Evolutionary conservation across 2,797 vertebrate genomes (phyloP).

Genomic region (Rhinophrynus dorsalis): DNA sequence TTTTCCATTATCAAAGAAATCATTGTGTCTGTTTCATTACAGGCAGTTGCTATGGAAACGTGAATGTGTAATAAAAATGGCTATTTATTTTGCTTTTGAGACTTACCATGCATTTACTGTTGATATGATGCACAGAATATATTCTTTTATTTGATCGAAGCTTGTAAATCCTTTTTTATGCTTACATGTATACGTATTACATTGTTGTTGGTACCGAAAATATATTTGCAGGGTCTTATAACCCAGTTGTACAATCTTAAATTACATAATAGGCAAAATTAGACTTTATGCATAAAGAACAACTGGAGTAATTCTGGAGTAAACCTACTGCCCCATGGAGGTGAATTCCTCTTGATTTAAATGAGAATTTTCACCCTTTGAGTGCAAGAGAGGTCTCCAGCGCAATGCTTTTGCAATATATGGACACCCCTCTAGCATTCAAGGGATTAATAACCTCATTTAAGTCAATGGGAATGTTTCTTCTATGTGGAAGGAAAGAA

Average conservation of each 20-base stretch:
- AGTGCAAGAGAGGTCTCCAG: no score
- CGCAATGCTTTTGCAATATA: no score
- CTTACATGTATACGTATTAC: constrained; percentile 3
- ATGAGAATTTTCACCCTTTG: no score
- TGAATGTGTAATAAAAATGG: constrained; percentile 45
- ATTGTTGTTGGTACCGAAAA: neutral
- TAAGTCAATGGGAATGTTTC: no score
- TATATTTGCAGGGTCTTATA: neutral
- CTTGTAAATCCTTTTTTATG: constrained; percentile 28
- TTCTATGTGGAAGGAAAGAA: no score
- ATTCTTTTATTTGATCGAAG: constrained; percentile 20
- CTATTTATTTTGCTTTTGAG: constrained; percentile 40
- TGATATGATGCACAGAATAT: constrained; percentile 10
- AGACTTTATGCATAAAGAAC: no score
- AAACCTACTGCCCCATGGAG: no score
- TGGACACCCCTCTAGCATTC: no score
- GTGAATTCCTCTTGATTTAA: no score
- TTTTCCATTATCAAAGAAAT: constrained; percentile 46
- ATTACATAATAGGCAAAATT: neutral
- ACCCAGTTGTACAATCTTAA: constrained; percentile 19
- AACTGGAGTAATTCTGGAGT: no score
- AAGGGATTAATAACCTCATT: no score
- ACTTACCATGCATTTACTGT: constrained; percentile 4
- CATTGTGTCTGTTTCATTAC: constrained; percentile 39
- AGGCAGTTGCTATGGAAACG: constrained; percentile 34